A percentile compares a stretch with the other conserved stretches of the same genome.
Evolutionary conservation across 2,113 vertebrate species (phyloP).

Genomic region (Psammodynastes pulverulentus): DNA sequence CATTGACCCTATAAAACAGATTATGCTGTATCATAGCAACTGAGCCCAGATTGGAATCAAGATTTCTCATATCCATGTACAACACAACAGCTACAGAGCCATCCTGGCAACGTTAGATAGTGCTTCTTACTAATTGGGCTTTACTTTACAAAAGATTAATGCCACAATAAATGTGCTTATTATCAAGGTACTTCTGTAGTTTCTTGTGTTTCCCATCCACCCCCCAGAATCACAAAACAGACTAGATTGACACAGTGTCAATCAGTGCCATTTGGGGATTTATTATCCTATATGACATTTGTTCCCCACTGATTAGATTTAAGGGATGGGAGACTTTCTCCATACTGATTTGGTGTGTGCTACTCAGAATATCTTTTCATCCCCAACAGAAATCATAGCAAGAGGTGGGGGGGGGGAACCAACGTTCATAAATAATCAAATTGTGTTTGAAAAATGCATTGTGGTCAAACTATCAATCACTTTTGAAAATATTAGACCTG

Average conservation of each 20-base stretch:
- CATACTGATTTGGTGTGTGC: not conserved
- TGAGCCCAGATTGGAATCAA: not conserved
- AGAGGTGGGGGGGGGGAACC: not conserved
- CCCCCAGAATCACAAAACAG: not conserved
- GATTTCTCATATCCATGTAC: not conserved
- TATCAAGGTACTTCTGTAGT: not conserved
- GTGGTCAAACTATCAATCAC: not conserved
- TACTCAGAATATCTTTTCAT: not conserved
- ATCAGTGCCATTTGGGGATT: not conserved
- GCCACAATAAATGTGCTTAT: not conserved
- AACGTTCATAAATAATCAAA: not conserved
- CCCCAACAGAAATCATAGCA: not conserved
- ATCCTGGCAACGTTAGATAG: not conserved
- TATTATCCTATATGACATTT: not conserved
- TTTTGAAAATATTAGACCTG: not conserved
- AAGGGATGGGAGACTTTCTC: not conserved
- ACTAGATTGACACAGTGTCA: not conserved
- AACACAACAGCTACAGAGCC: not conserved
- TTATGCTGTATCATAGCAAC: not conserved
- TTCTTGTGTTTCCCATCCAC: not conserved
- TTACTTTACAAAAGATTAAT: not conserved
- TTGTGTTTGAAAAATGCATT: not conserved
- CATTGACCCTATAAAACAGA: not conserved
- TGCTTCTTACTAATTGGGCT: not conserved
- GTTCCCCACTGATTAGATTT: not conserved